Evolutionary conservation across 2,113 vertebrate genomes (phyloP), one percentile per base, ranked within the genome.

Genomic region (Panurus biarmicus): DNA sequence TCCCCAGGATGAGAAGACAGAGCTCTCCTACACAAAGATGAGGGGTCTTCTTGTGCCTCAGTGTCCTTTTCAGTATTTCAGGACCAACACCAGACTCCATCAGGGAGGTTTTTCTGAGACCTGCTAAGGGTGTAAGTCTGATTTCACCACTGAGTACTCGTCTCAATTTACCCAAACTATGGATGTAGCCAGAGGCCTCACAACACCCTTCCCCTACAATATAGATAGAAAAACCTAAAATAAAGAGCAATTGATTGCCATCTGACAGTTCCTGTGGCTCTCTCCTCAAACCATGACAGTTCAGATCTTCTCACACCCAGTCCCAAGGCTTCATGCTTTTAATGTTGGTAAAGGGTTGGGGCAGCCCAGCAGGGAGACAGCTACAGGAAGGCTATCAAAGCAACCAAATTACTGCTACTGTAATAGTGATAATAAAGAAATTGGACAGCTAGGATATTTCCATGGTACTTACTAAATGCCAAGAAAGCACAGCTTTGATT

Each of bases 401-500:
- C 66, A 56, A 72, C 29, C 13, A 69, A 79, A 85, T 75, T 56
- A 72, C 45, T 53, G 62, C 28, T 53, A 15, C 54, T 73, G 2
- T 62, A 88, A 72, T 24, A 76, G 7, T 17, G 21, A 61, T 38
- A 56, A 85, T 36, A 73, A 94, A 90, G 35, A 35, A 65, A 33
- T 28, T 83, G 72, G 40, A 76, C 26, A 47, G 74, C 35, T 53
- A 61, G 57, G n/a, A 15, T 72, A 85, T 72, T 87, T 90, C 36
- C 67, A 71, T 2, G 25, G 48, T 44, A 76, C 23, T 61, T 87
- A 60, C 10, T 79, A 50, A 82, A 85, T 45, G 56, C 56, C 45
- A 85, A 35, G 45, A 82, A 79, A 85, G 64, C 36, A 69, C 20
- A 88, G 72, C 84, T 93, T 92, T 94, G 70, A 90, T 90, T 93